Percentiles rank a stretch among this genome's conserved stretches.
Conservation (phyloP, 2,888 invertebrate genomes). For the Lasioglossum villosulum region DNA sequence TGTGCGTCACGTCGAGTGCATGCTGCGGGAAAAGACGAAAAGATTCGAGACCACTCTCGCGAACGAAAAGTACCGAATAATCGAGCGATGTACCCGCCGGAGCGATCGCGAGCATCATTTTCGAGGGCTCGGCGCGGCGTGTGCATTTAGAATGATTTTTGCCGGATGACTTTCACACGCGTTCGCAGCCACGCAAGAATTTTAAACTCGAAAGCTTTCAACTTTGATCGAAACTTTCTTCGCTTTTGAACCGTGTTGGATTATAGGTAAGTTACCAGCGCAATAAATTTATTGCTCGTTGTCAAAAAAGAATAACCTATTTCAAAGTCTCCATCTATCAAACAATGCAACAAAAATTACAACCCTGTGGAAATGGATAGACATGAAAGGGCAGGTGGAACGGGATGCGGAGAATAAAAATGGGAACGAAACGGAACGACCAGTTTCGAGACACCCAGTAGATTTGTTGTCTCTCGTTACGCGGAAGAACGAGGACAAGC, state of each 20-base stretch:
- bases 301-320: no score
- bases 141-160: neutral
- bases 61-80: constrained; percentile 48
- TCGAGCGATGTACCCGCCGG: constrained; percentile 18
- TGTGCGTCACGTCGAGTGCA: constrained; percentile 3
- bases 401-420: neutral
- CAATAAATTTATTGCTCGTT: no score
- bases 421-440: no score
- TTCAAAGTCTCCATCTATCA: no score
- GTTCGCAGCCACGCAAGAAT: neutral
- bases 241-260: neutral
- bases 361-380: no score
- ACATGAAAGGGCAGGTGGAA: neutral
- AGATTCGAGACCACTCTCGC: constrained; percentile 32
- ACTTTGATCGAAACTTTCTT: neutral
- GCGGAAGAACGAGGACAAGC: neutral
- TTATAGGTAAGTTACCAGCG: no score
- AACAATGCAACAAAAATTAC: no score
- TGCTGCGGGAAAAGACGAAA: constrained; percentile 2
- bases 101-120: neutral
- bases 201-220: neutral
- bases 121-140: neutral
- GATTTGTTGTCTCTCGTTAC: constrained; percentile 28
- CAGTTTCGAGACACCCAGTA: neutral
- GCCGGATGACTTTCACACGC: neutral